phyloP scores from a whole-genome alignment of 2,888 invertebrate genomes.

The Phragmatobia fuliginosa region DNA sequence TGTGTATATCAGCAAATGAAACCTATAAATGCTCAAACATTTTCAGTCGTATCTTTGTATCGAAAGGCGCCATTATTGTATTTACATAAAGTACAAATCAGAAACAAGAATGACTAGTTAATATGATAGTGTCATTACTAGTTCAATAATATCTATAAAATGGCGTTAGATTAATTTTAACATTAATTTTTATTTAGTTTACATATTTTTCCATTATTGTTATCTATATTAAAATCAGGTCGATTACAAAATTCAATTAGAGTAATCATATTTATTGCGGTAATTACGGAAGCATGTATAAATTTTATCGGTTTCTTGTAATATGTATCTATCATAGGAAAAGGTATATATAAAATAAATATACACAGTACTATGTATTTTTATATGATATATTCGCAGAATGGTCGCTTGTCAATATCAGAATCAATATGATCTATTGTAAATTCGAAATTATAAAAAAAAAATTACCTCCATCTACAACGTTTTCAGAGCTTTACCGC shows the following conservation, averaged over 20 bases:
- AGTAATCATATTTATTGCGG: slow-evolving; percentile 4
- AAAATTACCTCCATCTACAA: too few species aligned
- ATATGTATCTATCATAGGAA: not conserved
- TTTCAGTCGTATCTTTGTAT: not conserved
- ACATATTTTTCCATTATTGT: slow-evolving; percentile 36
- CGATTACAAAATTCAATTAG: slow-evolving; percentile 38
- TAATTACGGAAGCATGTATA: slow-evolving; percentile 15
- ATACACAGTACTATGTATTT: too few species aligned
- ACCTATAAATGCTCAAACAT: not conserved
- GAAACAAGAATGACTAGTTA: not conserved
- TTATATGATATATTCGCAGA: too few species aligned
- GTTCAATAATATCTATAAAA: not conserved
- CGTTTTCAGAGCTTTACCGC: too few species aligned
- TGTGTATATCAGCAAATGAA: too few species aligned
- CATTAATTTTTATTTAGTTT: slow-evolving; percentile 15
- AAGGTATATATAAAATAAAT: not conserved
- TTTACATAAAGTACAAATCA: not conserved
- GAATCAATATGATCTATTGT: too few species aligned
- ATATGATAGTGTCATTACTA: not conserved
- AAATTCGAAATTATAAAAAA: too few species aligned
- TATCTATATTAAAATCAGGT: slow-evolving; percentile 32
- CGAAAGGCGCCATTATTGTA: not conserved
- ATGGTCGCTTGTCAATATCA: too few species aligned
- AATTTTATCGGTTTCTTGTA: not conserved
- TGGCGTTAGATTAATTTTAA: slow-evolving; percentile 10